Percentiles rank a stretch among this genome's conserved stretches.
Evolutionary conservation across 53 echinoderm and acorn worm genomes (phyloP).

Genomic region (Stichopus horrens): DNA sequence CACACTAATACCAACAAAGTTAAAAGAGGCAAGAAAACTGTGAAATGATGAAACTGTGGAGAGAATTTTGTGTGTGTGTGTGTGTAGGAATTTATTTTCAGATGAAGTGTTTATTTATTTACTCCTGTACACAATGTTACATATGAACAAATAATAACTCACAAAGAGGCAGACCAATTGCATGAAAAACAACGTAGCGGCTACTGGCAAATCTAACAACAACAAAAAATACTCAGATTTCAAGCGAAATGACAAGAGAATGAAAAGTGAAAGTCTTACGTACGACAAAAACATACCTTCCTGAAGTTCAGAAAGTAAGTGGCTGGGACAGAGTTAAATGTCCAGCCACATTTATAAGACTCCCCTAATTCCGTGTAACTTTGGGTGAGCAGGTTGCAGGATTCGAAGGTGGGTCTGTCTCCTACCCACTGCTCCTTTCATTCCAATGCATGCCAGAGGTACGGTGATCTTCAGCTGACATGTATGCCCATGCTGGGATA

Average conservation of each 20-base stretch:
- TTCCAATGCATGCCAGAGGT: too few species aligned
- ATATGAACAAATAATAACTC: slow-evolving; percentile 44
- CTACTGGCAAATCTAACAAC: background rate
- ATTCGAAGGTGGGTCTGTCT: too few species aligned
- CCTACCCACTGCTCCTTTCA: too few species aligned
- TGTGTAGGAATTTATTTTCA: background rate
- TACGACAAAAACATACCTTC: background rate
- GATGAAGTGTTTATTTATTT: background rate
- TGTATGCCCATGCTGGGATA: too few species aligned
- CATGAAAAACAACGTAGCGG: slow-evolving; percentile 12
- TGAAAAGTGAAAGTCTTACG: background rate
- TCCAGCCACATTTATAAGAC: too few species aligned
- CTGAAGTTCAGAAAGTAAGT: background rate
- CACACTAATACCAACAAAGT: too few species aligned
- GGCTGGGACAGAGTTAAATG: background rate
- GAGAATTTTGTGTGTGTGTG: too few species aligned
- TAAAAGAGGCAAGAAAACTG: too few species aligned
- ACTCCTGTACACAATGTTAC: slow-evolving; percentile 33
- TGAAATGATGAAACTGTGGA: too few species aligned
- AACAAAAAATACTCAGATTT: background rate
- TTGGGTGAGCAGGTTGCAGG: too few species aligned
- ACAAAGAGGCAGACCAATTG: slow-evolving; percentile 28
- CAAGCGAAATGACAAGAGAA: background rate
- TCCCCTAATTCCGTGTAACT: too few species aligned
- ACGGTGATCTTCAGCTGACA: too few species aligned